Evolutionary conservation across 2,888 invertebrate species (phyloP), one percentile per base, ranked within the genome.

Genomic region (Marronus borbonicus): DNA sequence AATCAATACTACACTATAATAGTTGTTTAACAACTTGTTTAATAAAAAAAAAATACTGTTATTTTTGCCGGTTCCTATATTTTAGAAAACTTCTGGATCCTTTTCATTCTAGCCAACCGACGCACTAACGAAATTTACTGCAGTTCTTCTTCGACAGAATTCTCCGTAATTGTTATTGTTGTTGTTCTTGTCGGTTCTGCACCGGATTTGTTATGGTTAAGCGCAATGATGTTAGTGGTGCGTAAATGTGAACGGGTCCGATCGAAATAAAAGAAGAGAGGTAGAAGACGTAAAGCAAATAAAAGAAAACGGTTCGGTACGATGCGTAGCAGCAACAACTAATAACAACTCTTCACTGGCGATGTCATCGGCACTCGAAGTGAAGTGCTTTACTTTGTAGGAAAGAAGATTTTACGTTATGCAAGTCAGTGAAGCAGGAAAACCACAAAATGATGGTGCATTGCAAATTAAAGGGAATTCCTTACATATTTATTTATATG

Each of bases 121-220:
- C 31, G 5, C 31, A 36, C 31, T 36, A 36, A 36, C 31, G 31
- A 36, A 36, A 36, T 36, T 55, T 14, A 55, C 2, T 20, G 5
- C 12, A 2, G 3, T 17, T 55, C 17, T 55, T 70, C 10, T 58
- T 72, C 8, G 14, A 36, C 8, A 44, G 7, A 60, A 60, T 60
- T 60, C 60, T 20, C 3, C 24, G 12, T 62, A 62, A 62, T 62
- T 62, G 60, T 74, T 31, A 24, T 60, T 44, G 39, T 74, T 60
- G 20, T 36, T 58, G 17, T 55, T 70, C 36, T 12, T 44, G 28
- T 36, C 31, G 36, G 17, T 74, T 74, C 72, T 74, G 72, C 72
- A 72, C 39, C 44, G 72, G 58, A 72, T 58, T 72, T 58, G 72
- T 70, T 70, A 70, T 72, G 72, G 58, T 72, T 60, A 72, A 39